These are phyloP conservation scores for Dione juno DNA, from an alignment of 2,888 invertebrate genomes.

Conservation along the genomic window DNA sequence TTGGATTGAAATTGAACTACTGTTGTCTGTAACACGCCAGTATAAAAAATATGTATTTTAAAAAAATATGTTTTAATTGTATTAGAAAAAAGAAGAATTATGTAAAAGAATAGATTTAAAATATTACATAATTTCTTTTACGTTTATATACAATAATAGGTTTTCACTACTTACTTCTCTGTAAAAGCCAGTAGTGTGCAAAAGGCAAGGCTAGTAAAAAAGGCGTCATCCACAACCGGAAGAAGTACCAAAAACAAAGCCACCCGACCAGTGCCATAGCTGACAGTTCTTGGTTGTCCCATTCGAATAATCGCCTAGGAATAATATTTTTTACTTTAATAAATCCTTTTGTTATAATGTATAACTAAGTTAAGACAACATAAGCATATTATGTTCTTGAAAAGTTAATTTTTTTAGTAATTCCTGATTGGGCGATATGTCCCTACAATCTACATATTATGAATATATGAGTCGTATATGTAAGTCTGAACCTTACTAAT, in stretches of 20 bases:
- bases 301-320: constrained; percentile 63
- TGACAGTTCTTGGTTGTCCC: constrained; percentile 72
- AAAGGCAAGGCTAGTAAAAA: constrained; percentile 65
- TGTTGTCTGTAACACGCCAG: constrained; percentile 57
- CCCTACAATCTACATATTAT: neutral
- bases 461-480: too few species aligned
- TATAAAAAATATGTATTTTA: constrained; percentile 1
- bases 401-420: neutral
- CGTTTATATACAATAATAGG: neutral
- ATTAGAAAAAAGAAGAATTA: neutral
- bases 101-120: neutral
- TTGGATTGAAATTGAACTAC: constrained; percentile 52
- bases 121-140: neutral
- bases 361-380: neutral
- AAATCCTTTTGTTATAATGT: neutral
- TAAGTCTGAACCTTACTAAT: too few species aligned
- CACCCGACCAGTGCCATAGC: constrained; percentile 64
- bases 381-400: neutral
- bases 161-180: constrained; percentile 54
- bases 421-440: too few species aligned
- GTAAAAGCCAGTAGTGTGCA: constrained; percentile 65
- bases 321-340: neutral
- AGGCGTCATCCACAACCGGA: constrained; percentile 75
- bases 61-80: neutral
- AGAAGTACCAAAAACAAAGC: constrained; percentile 73